Evolutionary conservation across 2,113 vertebrate genomes (phyloP).

Genomic region (Oncorhynchus clarkii): DNA sequence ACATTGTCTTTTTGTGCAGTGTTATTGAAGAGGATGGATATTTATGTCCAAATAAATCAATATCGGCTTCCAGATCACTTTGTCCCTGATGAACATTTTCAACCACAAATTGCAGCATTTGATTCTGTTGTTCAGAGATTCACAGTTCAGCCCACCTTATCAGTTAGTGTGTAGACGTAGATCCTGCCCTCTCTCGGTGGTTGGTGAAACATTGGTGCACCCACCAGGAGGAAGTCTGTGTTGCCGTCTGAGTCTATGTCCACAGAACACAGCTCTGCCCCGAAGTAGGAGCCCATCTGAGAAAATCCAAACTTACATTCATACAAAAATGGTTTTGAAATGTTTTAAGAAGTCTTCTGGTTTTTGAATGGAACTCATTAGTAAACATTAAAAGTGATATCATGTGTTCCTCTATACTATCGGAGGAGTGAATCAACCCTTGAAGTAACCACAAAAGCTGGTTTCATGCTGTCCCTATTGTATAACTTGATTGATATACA

Average conservation of each 20-base stretch:
- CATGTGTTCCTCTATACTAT: neutral
- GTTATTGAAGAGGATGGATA: neutral
- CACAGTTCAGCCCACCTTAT: conserved; percentile 58
- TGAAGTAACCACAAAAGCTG: neutral
- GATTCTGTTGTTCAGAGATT: neutral
- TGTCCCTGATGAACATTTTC: neutral
- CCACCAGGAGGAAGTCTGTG: too few species aligned
- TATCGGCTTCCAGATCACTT: neutral
- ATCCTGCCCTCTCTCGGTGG: conserved; percentile 72
- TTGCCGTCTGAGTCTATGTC: too few species aligned
- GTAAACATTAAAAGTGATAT: neutral
- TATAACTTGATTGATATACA: neutral
- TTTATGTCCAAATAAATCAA: neutral
- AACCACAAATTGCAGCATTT: neutral
- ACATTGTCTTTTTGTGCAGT: too few species aligned
- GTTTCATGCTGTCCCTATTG: neutral
- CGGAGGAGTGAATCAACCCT: neutral
- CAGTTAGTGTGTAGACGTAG: conserved; percentile 68
- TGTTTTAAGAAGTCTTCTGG: too few species aligned
- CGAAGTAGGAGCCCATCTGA: conserved; percentile 86
- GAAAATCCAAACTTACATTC: neutral
- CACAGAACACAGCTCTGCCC: conserved; percentile 18
- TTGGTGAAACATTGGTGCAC: conserved; percentile 61
- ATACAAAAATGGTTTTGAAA: neutral
- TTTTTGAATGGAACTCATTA: neutral